Percentiles rank a stretch among this genome's conserved stretches.
Evolutionary conservation across 2,797 vertebrate genomes (phyloP).

Genomic region (Remorina albescens): DNA sequence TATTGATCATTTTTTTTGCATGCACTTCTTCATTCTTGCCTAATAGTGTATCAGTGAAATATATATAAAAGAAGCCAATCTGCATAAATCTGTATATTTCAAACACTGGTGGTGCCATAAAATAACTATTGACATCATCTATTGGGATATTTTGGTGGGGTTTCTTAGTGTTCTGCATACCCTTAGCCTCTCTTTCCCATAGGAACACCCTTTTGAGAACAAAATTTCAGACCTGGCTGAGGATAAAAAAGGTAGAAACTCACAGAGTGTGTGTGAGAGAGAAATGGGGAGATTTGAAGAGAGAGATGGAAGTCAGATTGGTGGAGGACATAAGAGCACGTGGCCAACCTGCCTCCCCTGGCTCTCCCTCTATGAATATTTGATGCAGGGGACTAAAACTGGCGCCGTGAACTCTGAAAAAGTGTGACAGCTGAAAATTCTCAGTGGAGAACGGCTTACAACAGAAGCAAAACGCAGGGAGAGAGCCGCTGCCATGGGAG

Average conservation of each 20-base stretch:
- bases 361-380: constrained; percentile 91
- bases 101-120: not conserved
- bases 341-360: constrained; percentile 82
- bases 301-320: constrained; percentile 86
- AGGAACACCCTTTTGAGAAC: not conserved
- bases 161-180: not conserved
- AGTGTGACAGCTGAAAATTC: constrained; percentile 91
- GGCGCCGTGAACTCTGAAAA: constrained; percentile 87
- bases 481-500: constrained; percentile 26
- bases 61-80: not conserved
- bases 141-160: not conserved
- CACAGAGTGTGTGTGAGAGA: no score
- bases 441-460: constrained; percentile 80
- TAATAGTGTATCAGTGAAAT: not conserved
- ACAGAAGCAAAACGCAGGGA: constrained; percentile 45
- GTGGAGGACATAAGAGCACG: constrained; percentile 88
- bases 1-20: not conserved
- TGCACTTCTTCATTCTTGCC: not conserved
- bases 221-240: constrained; percentile 2
- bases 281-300: constrained; percentile 67
- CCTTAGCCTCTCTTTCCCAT: not conserved
- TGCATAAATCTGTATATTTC: no score
- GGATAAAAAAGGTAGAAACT: constrained; percentile 61
- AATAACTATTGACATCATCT: not conserved
- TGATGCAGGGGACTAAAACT: constrained; percentile 92